A percentile compares a stretch with the other conserved stretches of the same genome.
Conservation (phyloP, 2,888 invertebrate species). For the Alcis repandata region DNA sequence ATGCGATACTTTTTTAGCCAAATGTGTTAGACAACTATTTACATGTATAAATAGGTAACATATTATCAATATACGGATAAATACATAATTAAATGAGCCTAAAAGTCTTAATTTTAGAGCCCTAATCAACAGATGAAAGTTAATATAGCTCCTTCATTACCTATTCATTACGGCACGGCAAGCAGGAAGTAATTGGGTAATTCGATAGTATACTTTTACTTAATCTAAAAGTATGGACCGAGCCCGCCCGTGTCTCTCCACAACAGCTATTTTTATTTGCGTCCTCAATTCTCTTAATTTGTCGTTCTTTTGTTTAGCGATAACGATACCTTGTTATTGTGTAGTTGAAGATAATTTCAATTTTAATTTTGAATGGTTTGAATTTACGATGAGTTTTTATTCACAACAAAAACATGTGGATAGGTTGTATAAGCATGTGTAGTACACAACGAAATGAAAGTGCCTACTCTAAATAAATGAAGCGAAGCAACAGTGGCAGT, state of each 20-base stretch:
- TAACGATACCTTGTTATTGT: slow-evolving; percentile 21
- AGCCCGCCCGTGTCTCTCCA: slow-evolving; percentile 1
- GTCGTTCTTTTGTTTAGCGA: slow-evolving; percentile 11
- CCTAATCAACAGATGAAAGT: slow-evolving; percentile 33
- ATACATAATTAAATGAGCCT: no score
- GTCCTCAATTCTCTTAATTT: slow-evolving; percentile 17
- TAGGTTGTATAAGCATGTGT: neutral
- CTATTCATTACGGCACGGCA: slow-evolving; percentile 29
- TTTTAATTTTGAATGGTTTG: neutral
- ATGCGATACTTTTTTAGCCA: no score
- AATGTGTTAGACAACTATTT: no score
- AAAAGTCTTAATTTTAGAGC: neutral
- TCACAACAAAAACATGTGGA: neutral
- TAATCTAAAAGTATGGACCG: slow-evolving; percentile 15
- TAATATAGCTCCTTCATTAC: slow-evolving; percentile 33
- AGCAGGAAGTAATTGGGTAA: slow-evolving; percentile 35
- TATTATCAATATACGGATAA: no score
- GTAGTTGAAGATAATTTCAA: neutral
- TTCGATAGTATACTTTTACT: slow-evolving; percentile 27
- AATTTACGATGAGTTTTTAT: neutral
- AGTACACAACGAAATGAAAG: slow-evolving; percentile 9
- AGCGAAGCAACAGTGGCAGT: slow-evolving; percentile 17
- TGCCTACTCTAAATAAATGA: slow-evolving; percentile 27
- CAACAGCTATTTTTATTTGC: slow-evolving; percentile 15
- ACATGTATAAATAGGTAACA: no score